Conservation (phyloP, 35 echinoderm and acorn worm genomes). For the Strongylocentrotus purpuratus region DNA sequence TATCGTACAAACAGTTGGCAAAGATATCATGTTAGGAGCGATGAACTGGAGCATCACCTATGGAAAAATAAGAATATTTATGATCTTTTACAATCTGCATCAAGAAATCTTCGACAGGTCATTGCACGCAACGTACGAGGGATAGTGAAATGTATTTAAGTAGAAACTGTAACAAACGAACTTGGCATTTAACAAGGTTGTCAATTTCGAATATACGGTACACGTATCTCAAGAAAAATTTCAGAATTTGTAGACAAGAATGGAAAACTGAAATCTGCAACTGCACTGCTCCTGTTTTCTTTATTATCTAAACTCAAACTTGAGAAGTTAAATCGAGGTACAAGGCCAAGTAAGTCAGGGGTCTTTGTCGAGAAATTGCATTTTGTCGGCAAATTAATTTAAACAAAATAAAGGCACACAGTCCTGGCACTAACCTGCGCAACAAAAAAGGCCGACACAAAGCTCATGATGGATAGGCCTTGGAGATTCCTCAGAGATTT, state of each 20-base stretch:
- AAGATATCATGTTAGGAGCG: not conserved
- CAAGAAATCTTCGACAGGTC: not conserved
- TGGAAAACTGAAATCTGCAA: no score
- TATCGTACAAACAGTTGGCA: not conserved
- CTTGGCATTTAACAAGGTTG: no score
- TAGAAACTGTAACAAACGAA: not conserved
- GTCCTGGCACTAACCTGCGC: not conserved
- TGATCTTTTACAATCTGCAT: not conserved
- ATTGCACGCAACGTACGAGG: not conserved
- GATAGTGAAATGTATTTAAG: not conserved
- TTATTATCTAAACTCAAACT: no score
- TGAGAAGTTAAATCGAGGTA: not conserved
- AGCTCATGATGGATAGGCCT: conserved; percentile 7
- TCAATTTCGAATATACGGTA: no score
- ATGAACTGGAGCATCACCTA: not conserved
- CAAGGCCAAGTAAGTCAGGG: not conserved
- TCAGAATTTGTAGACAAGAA: no score
- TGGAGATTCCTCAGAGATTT: not conserved
- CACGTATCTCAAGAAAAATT: no score
- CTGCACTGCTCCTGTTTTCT: no score
- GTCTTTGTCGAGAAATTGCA: no score
- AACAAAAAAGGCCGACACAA: not conserved
- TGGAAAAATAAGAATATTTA: not conserved
- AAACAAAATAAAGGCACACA: no score
- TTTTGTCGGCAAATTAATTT: not conserved